A percentile compares a stretch with the other conserved stretches of the same genome.
phyloP scores from a whole-genome alignment of 2,888 invertebrate species.

The Schrankia costaestrigalis region DNA sequence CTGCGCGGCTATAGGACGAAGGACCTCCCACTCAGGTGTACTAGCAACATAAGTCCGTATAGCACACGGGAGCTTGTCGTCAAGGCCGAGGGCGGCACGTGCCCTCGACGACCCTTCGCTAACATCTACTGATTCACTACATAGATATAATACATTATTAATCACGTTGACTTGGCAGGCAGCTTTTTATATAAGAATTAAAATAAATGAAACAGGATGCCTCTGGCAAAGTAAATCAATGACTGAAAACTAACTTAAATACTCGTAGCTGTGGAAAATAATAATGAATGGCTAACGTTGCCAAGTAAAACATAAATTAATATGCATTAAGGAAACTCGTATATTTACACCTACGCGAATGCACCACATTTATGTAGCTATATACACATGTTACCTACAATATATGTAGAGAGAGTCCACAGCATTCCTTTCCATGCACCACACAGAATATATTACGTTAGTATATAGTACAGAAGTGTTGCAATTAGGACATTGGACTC shows the following conservation, averaged over 20 bases:
- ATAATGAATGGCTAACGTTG: not conserved
- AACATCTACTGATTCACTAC: constrained; percentile 16
- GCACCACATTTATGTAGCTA: too few relatives aligned
- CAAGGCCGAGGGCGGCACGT: constrained; percentile 68
- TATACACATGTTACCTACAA: too few relatives aligned
- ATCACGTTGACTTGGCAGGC: not conserved
- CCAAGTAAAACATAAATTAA: constrained; percentile 5
- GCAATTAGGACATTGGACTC: constrained; percentile 39
- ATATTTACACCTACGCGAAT: not conserved
- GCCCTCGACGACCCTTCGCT: constrained; percentile 37
- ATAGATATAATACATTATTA: constrained; percentile 12
- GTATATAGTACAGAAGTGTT: constrained; percentile 14
- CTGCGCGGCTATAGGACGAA: constrained; percentile 65
- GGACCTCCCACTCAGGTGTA: constrained; percentile 45
- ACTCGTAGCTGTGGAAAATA: not conserved
- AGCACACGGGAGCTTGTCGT: constrained; percentile 35
- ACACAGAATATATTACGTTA: not conserved
- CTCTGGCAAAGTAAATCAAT: too few relatives aligned
- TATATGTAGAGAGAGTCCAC: not conserved
- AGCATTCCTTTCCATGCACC: too few relatives aligned
- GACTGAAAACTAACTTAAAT: not conserved
- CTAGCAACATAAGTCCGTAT: constrained; percentile 19
- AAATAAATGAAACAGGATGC: too few relatives aligned
- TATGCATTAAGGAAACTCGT: constrained; percentile 1
- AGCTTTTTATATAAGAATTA: not conserved